Percentiles rank a stretch among this genome's conserved stretches.
These are phyloP conservation scores for Drosophila sproati DNA, from an alignment of 1,140 invertebrate genomes.

Conservation along the genomic window DNA sequence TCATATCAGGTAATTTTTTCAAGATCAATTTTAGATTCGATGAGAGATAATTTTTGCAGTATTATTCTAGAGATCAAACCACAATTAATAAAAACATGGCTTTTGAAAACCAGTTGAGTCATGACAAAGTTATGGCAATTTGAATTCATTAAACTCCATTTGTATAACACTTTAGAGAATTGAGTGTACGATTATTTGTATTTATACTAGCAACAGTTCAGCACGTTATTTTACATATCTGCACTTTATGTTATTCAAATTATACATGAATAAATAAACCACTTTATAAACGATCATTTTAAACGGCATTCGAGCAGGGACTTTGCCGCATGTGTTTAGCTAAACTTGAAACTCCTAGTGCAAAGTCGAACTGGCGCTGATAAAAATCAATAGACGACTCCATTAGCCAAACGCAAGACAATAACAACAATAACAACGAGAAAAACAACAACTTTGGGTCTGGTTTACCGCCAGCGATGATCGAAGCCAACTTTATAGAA, in stretches of 20 bases:
- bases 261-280: conserved; percentile 19
- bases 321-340: conserved; percentile 1
- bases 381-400: conserved; percentile 45
- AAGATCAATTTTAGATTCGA: too few relatives aligned
- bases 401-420: conserved; percentile 31
- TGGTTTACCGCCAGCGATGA: conserved; percentile 26
- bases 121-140: too few relatives aligned
- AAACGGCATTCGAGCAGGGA: conserved; percentile 6
- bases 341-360: conserved; percentile 38
- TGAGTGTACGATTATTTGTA: too few relatives aligned
- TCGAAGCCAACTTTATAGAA: conserved; percentile 63
- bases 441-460: not conserved
- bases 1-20: too few relatives aligned
- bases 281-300: not conserved
- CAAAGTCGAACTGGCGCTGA: conserved; percentile 36
- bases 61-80: too few relatives aligned
- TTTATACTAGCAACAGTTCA: too few relatives aligned
- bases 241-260: conserved; percentile 1
- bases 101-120: too few relatives aligned
- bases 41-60: too few relatives aligned
- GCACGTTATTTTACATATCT: too few relatives aligned
- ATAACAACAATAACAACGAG: conserved; percentile 14
- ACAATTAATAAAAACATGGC: too few relatives aligned
- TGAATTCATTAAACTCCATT: too few relatives aligned
- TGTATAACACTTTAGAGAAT: too few relatives aligned